Percentiles rank a stretch among this genome's conserved stretches.
These are phyloP conservation scores for Hydrozoanthus gracilis DNA, from an alignment of 92 coral and sea anemone species.

Conservation along the genomic window DNA sequence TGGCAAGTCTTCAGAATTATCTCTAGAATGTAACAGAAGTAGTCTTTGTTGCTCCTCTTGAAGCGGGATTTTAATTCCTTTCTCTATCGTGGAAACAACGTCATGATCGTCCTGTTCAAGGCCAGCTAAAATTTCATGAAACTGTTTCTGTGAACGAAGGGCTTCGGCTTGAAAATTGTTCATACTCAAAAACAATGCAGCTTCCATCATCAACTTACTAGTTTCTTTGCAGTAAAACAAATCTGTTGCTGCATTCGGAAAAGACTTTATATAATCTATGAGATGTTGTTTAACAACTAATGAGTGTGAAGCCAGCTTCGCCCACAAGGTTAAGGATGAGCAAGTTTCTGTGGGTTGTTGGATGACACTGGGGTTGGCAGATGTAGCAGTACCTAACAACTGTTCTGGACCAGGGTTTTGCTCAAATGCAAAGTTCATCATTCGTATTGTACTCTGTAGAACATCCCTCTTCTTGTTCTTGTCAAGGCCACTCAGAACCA, in stretches of 20 bases:
- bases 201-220: conserved; percentile 17
- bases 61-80: conserved; percentile 4
- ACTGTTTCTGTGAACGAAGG: conserved; percentile 18
- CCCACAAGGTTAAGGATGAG: background rate
- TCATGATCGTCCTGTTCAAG: background rate
- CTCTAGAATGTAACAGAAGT: background rate
- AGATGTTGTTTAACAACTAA: conserved; percentile 4
- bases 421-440: conserved; percentile 39
- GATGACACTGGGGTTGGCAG: background rate
- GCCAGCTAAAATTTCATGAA: background rate
- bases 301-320: conserved; percentile 27
- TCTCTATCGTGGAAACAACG: background rate
- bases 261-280: background rate
- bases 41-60: background rate
- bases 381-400: background rate
- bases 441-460: conserved; percentile 20
- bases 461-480: conserved; percentile 6
- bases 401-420: conserved; percentile 11
- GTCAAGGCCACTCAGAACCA: conserved; percentile 4
- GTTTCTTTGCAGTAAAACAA: conserved; percentile 18
- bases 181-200: conserved; percentile 16
- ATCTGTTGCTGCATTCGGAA: conserved; percentile 2
- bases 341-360: background rate
- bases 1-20: background rate
- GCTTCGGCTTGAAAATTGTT: conserved; percentile 22